These are phyloP conservation scores for Leptinotarsa tumamoca DNA, from an alignment of 2,888 invertebrate genomes.

Conservation along the genomic window DNA sequence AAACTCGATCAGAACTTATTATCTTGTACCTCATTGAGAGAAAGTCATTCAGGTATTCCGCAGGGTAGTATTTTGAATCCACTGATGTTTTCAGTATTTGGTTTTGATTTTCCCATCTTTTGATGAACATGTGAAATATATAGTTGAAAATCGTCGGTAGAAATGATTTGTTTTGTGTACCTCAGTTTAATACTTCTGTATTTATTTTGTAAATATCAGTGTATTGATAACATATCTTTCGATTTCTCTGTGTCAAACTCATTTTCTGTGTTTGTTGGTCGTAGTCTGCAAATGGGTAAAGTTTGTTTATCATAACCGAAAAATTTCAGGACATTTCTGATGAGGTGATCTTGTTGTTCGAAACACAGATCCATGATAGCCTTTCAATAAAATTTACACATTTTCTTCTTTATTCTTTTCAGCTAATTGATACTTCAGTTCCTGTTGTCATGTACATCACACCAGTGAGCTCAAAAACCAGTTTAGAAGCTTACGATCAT, in stretches of 20 bases:
- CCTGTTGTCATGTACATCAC: slow-evolving; percentile 86
- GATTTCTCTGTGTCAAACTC: too few relatives aligned
- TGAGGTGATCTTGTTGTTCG: too few relatives aligned
- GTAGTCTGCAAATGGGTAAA: too few relatives aligned
- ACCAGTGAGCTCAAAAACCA: slow-evolving; percentile 66
- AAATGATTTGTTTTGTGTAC: too few relatives aligned
- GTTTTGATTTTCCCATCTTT: neutral
- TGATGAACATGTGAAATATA: neutral
- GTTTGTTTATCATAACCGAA: too few relatives aligned
- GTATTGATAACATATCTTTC: too few relatives aligned
- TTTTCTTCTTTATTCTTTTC: slow-evolving; percentile 57
- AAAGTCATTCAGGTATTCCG: neutral
- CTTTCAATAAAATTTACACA: neutral
- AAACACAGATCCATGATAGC: too few relatives aligned
- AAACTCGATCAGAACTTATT: neutral
- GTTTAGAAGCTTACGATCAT: slow-evolving; percentile 67
- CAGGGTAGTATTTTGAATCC: neutral
- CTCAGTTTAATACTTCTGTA: too few relatives aligned
- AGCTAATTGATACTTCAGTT: slow-evolving; percentile 86
- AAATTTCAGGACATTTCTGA: too few relatives aligned
- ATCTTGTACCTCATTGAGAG: neutral
- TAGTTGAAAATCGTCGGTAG: slow-evolving; percentile 13
- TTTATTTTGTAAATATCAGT: too few relatives aligned
- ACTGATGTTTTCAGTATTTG: too few relatives aligned
- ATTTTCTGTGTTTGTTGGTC: too few relatives aligned